phyloP scores from a whole-genome alignment of 1,140 invertebrate genomes.

The Sycophaga agraensis region DNA sequence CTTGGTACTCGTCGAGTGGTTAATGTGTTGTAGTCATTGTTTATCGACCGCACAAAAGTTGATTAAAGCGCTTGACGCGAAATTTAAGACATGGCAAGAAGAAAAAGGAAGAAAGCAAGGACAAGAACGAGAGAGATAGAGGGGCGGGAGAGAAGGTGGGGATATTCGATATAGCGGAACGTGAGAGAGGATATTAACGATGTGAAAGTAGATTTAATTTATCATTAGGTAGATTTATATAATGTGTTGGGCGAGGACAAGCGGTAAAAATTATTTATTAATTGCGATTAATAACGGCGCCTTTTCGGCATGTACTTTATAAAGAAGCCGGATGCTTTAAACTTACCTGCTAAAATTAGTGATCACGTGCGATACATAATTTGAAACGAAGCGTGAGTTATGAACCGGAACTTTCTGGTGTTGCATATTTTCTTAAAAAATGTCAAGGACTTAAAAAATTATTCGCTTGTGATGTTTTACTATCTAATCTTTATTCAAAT shows the following conservation, averaged over 20 bases:
- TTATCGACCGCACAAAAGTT: slow-evolving; percentile 17
- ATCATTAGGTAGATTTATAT: slow-evolving; percentile 20
- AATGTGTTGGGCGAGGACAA: neutral
- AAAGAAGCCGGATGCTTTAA: no score
- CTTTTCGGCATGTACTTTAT: neutral
- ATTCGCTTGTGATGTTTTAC: no score
- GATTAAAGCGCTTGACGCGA: slow-evolving; percentile 17
- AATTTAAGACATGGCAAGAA: slow-evolving; percentile 11
- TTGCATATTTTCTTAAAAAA: no score
- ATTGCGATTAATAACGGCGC: neutral
- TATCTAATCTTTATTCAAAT: no score
- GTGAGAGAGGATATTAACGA: slow-evolving; percentile 11
- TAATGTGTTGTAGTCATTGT: slow-evolving; percentile 3
- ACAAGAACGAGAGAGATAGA: neutral
- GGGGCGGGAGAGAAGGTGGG: neutral
- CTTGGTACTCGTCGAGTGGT: neutral
- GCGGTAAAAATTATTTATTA: slow-evolving; percentile 1
- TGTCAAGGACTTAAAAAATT: no score
- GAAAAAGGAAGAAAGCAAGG: neutral
- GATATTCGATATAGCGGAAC: slow-evolving; percentile 17
- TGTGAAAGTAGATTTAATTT: slow-evolving; percentile 19
- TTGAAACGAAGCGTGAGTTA: no score
- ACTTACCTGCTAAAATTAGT: no score
- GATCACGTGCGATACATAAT: no score
- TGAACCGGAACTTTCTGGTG: no score